phyloP scores from a whole-genome alignment of 1,140 invertebrate species.

The Drosophila murphyi region DNA sequence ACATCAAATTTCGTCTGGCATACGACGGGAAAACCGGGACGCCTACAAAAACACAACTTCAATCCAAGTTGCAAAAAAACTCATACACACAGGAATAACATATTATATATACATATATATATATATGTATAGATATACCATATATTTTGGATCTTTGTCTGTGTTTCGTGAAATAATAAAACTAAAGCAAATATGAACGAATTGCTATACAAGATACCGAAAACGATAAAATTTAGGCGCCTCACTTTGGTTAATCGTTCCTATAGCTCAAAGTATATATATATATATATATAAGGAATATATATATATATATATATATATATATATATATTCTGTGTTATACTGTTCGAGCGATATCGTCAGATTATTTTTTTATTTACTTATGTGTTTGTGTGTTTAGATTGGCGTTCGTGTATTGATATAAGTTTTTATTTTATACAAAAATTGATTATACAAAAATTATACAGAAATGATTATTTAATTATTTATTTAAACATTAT shows the following conservation, averaged over 20 bases:
- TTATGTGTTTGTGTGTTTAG: conserved; percentile 21
- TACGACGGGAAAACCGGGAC: conserved; percentile 3
- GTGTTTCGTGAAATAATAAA: conserved; percentile 82
- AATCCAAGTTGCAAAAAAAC: conserved; percentile 48
- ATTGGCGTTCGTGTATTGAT: conserved; percentile 27
- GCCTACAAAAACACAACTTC: conserved; percentile 24
- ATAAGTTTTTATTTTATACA: conserved; percentile 66
- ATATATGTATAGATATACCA: conserved; percentile 59
- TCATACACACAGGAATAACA: conserved; percentile 32
- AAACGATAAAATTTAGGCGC: background rate
- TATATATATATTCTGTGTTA: conserved; percentile 4
- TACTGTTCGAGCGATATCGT: conserved; percentile 8
- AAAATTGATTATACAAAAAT: too few relatives aligned
- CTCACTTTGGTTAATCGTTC: conserved; percentile 26
- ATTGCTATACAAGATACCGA: background rate
- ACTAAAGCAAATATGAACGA: conserved; percentile 45
- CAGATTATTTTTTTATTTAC: conserved; percentile 3
- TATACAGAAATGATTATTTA: conserved; percentile 52
- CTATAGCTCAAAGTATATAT: conserved; percentile 2
- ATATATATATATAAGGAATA: background rate
- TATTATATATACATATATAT: conserved; percentile 50
- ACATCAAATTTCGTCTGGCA: conserved; percentile 23
- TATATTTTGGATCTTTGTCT: conserved; percentile 83
- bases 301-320: background rate
- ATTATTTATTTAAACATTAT: conserved; percentile 50